These are phyloP conservation scores for Eupithecia dodoneata DNA, from an alignment of 2,888 invertebrate genomes.

Conservation along the genomic window DNA sequence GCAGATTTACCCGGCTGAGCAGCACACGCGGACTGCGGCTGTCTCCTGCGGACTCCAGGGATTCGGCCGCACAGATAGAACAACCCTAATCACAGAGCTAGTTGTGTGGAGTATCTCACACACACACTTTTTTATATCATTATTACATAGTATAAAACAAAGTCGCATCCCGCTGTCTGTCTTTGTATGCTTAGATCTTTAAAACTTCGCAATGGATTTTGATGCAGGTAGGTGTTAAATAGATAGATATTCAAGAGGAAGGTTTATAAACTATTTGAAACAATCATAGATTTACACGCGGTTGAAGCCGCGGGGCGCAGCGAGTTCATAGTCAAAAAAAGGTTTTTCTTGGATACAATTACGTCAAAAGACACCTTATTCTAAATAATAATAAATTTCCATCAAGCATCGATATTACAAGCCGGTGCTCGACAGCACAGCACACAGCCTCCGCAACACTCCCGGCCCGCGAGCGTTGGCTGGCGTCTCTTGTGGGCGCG, in stretches of 20 bases:
- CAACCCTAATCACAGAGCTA: not conserved
- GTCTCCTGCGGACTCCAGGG: not conserved
- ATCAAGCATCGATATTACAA: not conserved
- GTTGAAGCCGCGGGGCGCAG: too few relatives aligned
- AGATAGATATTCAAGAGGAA: too few relatives aligned
- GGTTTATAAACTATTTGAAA: too few relatives aligned
- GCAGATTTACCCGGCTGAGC: not conserved
- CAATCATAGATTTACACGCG: too few relatives aligned
- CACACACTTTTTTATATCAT: too few relatives aligned
- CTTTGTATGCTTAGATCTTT: too few relatives aligned
- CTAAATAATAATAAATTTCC: not conserved
- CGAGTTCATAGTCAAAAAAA: not conserved
- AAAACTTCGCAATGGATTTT: too few relatives aligned
- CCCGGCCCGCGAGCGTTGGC: conserved; percentile 1
- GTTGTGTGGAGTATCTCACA: not conserved
- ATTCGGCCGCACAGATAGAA: not conserved
- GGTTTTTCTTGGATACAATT: not conserved
- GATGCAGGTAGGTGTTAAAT: too few relatives aligned
- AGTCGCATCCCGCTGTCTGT: too few relatives aligned
- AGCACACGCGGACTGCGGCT: not conserved
- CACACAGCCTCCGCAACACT: conserved; percentile 27
- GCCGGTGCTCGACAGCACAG: not conserved
- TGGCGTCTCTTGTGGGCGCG: too few relatives aligned
- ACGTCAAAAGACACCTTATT: not conserved
- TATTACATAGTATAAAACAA: too few relatives aligned